A percentile compares a stretch with the other conserved stretches of the same genome.
Evolutionary conservation across 2,888 invertebrate genomes (phyloP).

Genomic region (Reticulitermes lucifugus): DNA sequence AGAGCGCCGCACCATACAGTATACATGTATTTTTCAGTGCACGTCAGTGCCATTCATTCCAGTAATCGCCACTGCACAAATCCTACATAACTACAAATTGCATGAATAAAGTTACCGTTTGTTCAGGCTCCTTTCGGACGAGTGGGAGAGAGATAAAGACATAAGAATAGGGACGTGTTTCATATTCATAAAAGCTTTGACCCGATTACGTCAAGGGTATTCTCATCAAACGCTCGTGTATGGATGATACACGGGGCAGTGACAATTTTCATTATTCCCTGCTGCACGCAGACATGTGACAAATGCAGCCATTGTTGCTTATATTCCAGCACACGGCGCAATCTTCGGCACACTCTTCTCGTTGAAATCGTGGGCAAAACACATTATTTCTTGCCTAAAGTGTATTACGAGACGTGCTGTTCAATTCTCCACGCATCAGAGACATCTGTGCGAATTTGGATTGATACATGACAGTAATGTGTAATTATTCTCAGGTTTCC

Average conservation of each 20-base stretch:
- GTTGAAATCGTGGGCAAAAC: neutral
- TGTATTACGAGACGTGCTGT: too few relatives aligned
- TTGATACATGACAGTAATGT: too few relatives aligned
- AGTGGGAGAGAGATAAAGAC: neutral
- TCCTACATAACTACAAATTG: neutral
- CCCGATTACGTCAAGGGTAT: constrained; percentile 13
- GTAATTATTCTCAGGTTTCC: too few relatives aligned
- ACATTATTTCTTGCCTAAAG: too few relatives aligned
- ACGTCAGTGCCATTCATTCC: too few relatives aligned
- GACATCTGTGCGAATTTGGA: too few relatives aligned
- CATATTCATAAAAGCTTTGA: constrained; percentile 3
- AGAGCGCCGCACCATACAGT: too few relatives aligned
- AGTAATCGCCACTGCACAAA: too few relatives aligned
- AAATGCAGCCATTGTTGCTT: neutral
- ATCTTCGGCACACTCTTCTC: neutral
- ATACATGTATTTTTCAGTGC: too few relatives aligned
- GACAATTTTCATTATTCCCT: neutral
- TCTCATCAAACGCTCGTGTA: constrained; percentile 8
- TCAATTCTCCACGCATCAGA: too few relatives aligned
- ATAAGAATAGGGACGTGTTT: neutral
- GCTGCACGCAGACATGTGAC: neutral
- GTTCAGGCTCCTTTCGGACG: too few relatives aligned
- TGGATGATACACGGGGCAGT: neutral
- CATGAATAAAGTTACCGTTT: neutral
- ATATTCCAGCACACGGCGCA: neutral